phyloP scores from a whole-genome alignment of 2,797 vertebrate species.

The Xenentodon cancila region DNA sequence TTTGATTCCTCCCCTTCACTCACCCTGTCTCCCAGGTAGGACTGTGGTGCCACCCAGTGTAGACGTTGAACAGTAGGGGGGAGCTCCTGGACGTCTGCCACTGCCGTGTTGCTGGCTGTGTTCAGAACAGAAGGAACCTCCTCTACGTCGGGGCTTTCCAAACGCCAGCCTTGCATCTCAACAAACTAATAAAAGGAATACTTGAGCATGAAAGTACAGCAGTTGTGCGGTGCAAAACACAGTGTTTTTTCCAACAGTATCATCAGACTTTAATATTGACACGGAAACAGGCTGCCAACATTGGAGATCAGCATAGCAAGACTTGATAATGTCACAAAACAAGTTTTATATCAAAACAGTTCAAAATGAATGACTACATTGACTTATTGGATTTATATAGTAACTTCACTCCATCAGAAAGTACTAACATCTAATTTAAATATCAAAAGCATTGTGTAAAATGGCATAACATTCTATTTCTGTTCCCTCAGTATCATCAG shows the following conservation, averaged over 20 bases:
- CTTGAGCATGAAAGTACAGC: not conserved
- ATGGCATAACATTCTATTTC: too few species aligned
- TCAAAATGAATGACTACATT: too few species aligned
- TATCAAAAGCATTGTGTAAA: too few species aligned
- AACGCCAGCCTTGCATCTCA: constrained; percentile 89
- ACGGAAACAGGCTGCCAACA: not conserved
- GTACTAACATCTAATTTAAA: too few species aligned
- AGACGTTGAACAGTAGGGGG: constrained; percentile 78
- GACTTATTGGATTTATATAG: too few species aligned
- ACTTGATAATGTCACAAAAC: too few species aligned
- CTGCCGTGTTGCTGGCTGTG: constrained; percentile 86
- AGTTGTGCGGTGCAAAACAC: not conserved
- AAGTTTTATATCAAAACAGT: not conserved
- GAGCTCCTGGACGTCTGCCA: constrained; percentile 93
- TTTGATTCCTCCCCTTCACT: constrained; percentile 15
- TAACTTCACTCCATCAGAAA: too few species aligned
- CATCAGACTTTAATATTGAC: not conserved
- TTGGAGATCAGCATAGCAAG: not conserved
- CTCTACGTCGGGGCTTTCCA: constrained; percentile 79
- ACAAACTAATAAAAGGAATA: constrained; percentile 81
- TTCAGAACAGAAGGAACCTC: constrained; percentile 87
- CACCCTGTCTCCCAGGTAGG: constrained; percentile 93
- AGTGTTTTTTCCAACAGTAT: not conserved
- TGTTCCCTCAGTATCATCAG: too few species aligned
- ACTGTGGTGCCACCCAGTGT: constrained; percentile 89